Evolutionary conservation across 2,797 vertebrate genomes (phyloP).

Genomic region (Liasis olivaceus): DNA sequence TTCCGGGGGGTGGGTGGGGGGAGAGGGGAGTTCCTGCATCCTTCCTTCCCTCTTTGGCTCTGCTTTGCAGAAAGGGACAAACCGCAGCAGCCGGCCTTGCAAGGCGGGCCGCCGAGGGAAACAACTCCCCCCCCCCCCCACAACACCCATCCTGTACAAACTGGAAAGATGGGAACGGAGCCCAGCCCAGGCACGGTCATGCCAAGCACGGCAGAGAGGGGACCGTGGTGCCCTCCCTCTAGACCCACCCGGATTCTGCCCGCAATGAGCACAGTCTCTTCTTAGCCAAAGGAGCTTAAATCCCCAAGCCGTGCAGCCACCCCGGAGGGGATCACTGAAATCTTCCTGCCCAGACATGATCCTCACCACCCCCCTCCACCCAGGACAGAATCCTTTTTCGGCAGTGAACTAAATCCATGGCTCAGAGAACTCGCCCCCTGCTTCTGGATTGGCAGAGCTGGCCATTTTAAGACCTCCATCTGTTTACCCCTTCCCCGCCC

Average conservation of each 20-base stretch:
- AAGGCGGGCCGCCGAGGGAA: background rate
- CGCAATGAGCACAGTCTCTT: background rate
- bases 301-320: background rate
- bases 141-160: background rate
- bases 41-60: background rate
- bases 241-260: background rate
- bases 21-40: too few relatives aligned
- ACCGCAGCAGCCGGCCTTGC: background rate
- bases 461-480: background rate
- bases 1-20: background rate
- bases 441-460: too few relatives aligned
- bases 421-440: background rate
- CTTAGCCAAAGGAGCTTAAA: background rate
- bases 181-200: too few relatives aligned
- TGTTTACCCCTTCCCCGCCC: background rate
- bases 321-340: background rate
- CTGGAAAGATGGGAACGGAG: background rate
- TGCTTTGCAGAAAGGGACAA: background rate
- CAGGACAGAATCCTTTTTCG: background rate
- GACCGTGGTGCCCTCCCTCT: background rate
- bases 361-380: background rate
- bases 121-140: background rate
- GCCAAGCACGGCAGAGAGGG: background rate
- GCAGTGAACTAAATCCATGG: background rate
- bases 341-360: background rate